Evolutionary conservation across 2,888 invertebrate species (phyloP), one percentile per base, ranked within the genome.

Genomic region (Ernsta delagoae): DNA sequence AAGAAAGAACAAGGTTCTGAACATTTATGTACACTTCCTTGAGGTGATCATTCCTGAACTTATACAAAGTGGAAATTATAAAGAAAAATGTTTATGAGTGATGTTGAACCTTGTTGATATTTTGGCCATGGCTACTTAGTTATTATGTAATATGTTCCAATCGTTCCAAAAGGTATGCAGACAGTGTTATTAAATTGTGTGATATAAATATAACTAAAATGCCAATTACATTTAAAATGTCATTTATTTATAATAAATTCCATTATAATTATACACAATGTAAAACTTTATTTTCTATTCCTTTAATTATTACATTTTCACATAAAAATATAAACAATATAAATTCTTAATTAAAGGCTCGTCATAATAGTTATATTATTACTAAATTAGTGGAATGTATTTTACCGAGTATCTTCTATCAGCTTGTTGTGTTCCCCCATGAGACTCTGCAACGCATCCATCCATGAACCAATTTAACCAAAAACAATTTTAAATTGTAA

Each of bases 361-460:
- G 3, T 24, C 24, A 24, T 24, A 24, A 3, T 24, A 1, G 24
- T 24, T 24, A 24, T 24, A 24, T 24, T 24, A 24, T 24, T 24
- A 50, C 7, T 16, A 36, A 36, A 39, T 36, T 24, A 63, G 53
- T 43, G 63, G 63, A 63, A 43, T 43, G 53, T 65, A 39, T 63
- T 65, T 85, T 83, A 86, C 75, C 83, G 84, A 72, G 74, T 75
- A 78, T 80, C 82, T 74, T 85, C 92, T 66, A 94, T 88, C 80
- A 94, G 84, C 77, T 94, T 92, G 88, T 93, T 94, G 89, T 95
- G 94, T 74, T 94, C 94, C 73, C 79, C 85, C 94, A 94, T 94
- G 79, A 95, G 88, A 73, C 94, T 94, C 94, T 95, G 94, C 72
- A 94, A 93, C 75, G 79, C 53, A 54, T 11, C 24, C 60, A 53